phyloP scores from a whole-genome alignment of 2,113 vertebrate genomes.

The Solea solea region DNA sequence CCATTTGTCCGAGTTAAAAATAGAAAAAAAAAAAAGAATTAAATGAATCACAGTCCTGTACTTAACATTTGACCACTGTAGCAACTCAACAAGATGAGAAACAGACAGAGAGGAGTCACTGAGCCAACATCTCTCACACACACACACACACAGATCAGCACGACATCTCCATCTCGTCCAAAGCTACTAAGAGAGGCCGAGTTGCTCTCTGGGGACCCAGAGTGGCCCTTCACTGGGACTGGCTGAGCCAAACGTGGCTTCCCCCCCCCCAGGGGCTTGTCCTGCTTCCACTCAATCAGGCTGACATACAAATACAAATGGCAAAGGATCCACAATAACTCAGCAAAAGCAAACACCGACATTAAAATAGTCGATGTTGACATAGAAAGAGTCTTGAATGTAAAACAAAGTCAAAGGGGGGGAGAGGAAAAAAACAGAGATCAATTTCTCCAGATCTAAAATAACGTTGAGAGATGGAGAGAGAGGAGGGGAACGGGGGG shows the following conservation, averaged over 20 bases:
- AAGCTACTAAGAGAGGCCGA: slow-evolving; percentile 52
- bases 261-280: slow-evolving; percentile 60
- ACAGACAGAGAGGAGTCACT: not conserved
- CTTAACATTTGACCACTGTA: not conserved
- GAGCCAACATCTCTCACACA: not conserved
- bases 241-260: slow-evolving; percentile 54
- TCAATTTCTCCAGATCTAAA: slow-evolving; percentile 7
- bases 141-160: slow-evolving; percentile 10
- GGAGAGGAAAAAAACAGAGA: slow-evolving; percentile 17
- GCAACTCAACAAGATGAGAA: slow-evolving; percentile 11
- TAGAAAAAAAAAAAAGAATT: not conserved
- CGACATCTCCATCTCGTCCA: slow-evolving; percentile 38
- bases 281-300: slow-evolving; percentile 67
- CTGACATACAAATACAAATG: slow-evolving; percentile 37
- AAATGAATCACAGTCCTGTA: not conserved
- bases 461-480: not conserved
- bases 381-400: slow-evolving; percentile 6
- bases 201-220: slow-evolving; percentile 45
- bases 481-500: no score
- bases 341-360: slow-evolving; percentile 22
- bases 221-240: slow-evolving; percentile 54
- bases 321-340: slow-evolving; percentile 26
- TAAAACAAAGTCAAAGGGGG: slow-evolving; percentile 3
- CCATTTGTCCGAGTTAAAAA: not conserved
- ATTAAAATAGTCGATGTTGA: slow-evolving; percentile 18